Evolutionary conservation across 2,888 invertebrate genomes (phyloP), one percentile per base, ranked within the genome.

Genomic region (Phalangium opilio): DNA sequence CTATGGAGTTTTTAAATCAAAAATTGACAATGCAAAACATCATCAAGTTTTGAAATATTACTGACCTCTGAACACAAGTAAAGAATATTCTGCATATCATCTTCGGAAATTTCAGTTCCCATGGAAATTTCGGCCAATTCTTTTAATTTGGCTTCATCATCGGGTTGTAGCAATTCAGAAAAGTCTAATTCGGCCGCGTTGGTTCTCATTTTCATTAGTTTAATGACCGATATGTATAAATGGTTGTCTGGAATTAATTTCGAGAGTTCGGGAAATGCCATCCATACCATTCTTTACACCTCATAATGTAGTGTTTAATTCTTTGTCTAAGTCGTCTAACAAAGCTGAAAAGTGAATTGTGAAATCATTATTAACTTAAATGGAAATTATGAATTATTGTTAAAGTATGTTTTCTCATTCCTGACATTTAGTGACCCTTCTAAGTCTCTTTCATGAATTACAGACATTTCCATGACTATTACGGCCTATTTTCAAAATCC

Each of bases 191-290:
- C 71, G 0, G 75, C 70, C 5, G 89, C 82, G 63, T 93, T 84
- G 51, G 89, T 89, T 48, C 95, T 73, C 35, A 87, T 27, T 27
- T 27, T 27, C 27, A 27, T 27, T 8, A 27, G 27, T 8, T 27
- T 27, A 8, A 68, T 62, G 12, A 65, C 60, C 59, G 72, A 90
- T 0, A 95, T 84, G 67, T 83, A 98, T 0, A 84, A 78, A 41
- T 84, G 74, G 64, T 95, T 95, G 65, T 98, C 98, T 0, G 83
- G 79, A 27, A 98, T 73, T 56, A 96, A 80, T 67, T 95, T 98
- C n/a, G 89, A 83, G 2, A 99, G 72, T 69, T 98, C 98, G 98
- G 98, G 67, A 98, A 98, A 68, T 98, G 98, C 98, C 98, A 98
- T 0, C 96, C 96, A 61, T 98, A 96, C 87, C 86, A 87, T 68